Evolutionary conservation across 2,888 invertebrate species (phyloP).

Genomic region (Scaptomyza caliginosa): DNA sequence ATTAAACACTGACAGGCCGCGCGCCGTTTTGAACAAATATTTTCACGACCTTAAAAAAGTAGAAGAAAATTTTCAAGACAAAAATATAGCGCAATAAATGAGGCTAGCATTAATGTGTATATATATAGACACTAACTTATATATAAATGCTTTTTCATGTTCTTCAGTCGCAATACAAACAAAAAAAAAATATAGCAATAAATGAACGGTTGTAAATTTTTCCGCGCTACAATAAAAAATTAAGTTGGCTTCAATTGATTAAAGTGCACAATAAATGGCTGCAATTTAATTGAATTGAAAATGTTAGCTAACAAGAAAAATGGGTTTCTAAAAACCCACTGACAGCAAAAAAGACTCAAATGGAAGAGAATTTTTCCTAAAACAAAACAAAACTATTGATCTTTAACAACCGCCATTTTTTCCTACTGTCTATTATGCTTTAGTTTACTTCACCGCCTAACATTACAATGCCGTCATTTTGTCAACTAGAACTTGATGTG

Average conservation of each 20-base stretch:
- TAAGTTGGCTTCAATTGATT: constrained; percentile 37
- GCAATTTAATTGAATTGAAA: constrained; percentile 51
- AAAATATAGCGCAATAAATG: constrained; percentile 37
- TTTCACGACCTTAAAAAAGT: constrained; percentile 59
- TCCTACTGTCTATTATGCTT: too few relatives aligned
- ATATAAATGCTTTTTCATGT: constrained; percentile 11
- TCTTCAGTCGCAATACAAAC: background rate
- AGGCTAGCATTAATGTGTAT: constrained; percentile 15
- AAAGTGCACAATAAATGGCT: constrained; percentile 17
- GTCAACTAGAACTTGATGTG: too few relatives aligned
- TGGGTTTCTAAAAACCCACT: background rate
- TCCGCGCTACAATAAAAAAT: constrained; percentile 19
- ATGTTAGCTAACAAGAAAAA: constrained; percentile 26
- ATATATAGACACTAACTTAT: background rate
- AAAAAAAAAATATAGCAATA: background rate
- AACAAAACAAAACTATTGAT: too few relatives aligned
- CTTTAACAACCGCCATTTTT: too few relatives aligned
- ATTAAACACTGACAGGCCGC: constrained; percentile 36
- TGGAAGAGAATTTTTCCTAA: background rate
- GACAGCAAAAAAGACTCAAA: background rate
- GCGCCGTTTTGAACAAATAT: constrained; percentile 28
- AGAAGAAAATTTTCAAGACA: constrained; percentile 23
- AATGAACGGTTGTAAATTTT: constrained; percentile 16
- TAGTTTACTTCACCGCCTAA: too few relatives aligned
- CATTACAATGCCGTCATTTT: constrained; percentile 45